Conservation (phyloP, 2,797 vertebrate genomes). For the Serranus cabrilla region DNA sequence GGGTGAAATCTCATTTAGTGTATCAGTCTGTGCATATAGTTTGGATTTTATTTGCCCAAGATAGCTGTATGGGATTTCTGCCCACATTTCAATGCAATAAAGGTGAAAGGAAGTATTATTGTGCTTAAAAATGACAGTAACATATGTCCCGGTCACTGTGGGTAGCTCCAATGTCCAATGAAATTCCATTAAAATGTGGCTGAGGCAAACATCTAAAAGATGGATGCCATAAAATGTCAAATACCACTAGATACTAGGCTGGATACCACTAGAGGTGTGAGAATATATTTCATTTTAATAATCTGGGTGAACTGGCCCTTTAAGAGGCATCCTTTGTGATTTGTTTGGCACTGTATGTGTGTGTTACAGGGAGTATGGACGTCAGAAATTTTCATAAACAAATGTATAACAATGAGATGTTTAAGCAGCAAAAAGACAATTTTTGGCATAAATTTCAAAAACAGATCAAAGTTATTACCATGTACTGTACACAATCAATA, state of each 20-base stretch:
- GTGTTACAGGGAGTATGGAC: conserved; percentile 26
- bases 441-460: conserved; percentile 39
- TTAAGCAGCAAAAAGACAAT: conserved; percentile 6
- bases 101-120: not conserved
- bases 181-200: not conserved
- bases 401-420: conserved; percentile 32
- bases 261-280: not conserved
- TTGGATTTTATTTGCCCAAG: not conserved
- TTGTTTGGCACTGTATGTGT: conserved; percentile 16
- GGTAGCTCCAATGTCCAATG: not conserved
- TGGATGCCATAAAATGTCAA: not conserved
- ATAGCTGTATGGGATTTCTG: not conserved
- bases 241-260: not conserved
- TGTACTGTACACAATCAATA: conserved; percentile 36
- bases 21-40: conserved; percentile 2
- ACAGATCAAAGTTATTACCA: conserved; percentile 32
- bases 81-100: not conserved
- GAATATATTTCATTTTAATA: not conserved
- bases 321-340: conserved; percentile 24
- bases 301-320: conserved; percentile 30
- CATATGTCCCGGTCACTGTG: not conserved
- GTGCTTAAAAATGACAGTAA: not conserved
- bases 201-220: conserved; percentile 1
- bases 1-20: conserved; percentile 4
- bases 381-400: conserved; percentile 29